Evolutionary conservation across 2,797 vertebrate genomes (phyloP).

Genomic region (Clarias pachynema): DNA sequence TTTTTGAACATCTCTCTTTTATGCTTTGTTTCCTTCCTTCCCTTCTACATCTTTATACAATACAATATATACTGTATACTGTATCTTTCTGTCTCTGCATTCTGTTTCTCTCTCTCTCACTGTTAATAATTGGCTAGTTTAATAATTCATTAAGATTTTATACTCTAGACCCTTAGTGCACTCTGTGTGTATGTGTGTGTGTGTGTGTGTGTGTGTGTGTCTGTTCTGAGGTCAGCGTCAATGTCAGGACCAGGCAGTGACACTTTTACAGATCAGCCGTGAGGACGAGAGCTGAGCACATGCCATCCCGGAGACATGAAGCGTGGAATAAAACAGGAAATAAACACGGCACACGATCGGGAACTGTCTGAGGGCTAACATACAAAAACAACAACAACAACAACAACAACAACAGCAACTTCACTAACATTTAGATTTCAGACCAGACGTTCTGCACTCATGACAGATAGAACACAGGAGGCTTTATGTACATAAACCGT

Average conservation of each 20-base stretch:
- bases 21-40: no score
- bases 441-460: not conserved
- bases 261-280: not conserved
- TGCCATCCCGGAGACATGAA: not conserved
- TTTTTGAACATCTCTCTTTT: no score
- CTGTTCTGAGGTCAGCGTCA: not conserved
- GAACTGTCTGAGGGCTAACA: not conserved
- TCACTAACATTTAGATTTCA: not conserved
- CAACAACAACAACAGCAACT: not conserved
- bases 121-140: not conserved
- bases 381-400: not conserved
- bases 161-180: not conserved
- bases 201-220: constrained; percentile 2
- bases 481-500: not conserved
- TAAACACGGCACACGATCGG: not conserved
- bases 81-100: no score
- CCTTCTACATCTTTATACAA: no score
- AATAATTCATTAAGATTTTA: not conserved
- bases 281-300: not conserved
- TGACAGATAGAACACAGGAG: not conserved
- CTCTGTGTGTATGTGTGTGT: not conserved
- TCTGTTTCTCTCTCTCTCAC: no score
- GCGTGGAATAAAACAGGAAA: not conserved
- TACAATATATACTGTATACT: no score
- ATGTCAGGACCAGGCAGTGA: not conserved